Evolutionary conservation across 1,140 invertebrate genomes (phyloP), one percentile per base, ranked within the genome.

Genomic region (Anastrepha ludens): DNA sequence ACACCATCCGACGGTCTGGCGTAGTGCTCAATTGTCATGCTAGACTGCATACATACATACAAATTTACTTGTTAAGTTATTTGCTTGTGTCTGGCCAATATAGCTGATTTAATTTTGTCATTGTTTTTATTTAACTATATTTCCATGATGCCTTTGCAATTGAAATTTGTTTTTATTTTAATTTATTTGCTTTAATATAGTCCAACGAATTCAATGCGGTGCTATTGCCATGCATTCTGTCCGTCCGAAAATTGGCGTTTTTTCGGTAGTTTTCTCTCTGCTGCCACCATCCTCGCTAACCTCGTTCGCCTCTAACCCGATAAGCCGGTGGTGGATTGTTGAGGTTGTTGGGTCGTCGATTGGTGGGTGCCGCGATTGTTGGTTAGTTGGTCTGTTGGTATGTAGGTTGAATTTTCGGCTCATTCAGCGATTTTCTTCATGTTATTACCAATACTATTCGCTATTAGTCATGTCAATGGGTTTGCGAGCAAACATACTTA

Each of bases 381-480:
- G 17, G 74, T 29, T 81, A 55, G 44, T 81, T 55, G 74, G 74
- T 29, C 74, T 17, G 7, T 55, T 50, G 74, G 74, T 81, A 11
- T 81, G 74, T 81, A 81, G 74, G 47, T 81, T 41, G 74, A 62
- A 5, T 55, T 17, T 74, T 13, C 3, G 67, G 1, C 67, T 47
- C 41, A 74, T 47, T 81, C 74, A n/a, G 47, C 47, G n/a, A 81
- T 81, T 81, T 50, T 81, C 15, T 81, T 81, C 74, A 58, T n/a
- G 44, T 81, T 58, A 81, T 81, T 81, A n/a, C 47, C 47, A 20
- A 58, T 55, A 55, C 74, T 41, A 55, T 81, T 55, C 47, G 41
- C 74, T 81, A 81, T 81, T 55, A 55, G 74, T 81, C 74, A 81
- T 81, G 44, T 81, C 74, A 81, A 55, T 81, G 74, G 47, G 47